Evolutionary conservation across 2,888 invertebrate species (phyloP).

Genomic region (Mycalesis mineus): DNA sequence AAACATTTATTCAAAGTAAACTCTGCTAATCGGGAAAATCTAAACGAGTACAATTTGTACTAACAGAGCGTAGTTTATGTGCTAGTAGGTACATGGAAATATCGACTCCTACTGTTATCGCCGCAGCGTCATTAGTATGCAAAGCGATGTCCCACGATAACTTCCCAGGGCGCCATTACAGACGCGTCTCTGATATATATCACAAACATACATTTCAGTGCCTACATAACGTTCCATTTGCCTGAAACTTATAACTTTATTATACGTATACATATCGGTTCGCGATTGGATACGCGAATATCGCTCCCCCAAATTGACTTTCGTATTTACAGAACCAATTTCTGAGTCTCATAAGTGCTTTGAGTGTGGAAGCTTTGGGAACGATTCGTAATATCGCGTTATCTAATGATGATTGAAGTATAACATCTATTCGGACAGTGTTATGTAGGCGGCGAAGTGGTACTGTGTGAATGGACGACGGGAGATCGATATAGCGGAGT

Average conservation of each 20-base stretch:
- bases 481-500: conserved; percentile 69
- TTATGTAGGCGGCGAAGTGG: conserved; percentile 68
- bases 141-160: conserved; percentile 57
- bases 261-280: not conserved
- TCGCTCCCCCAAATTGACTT: conserved; percentile 22
- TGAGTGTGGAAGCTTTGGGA: conserved; percentile 50
- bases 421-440: conserved; percentile 52
- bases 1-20: too few relatives aligned
- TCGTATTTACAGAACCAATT: conserved; percentile 43
- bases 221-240: conserved; percentile 9
- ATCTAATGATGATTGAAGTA: conserved; percentile 71
- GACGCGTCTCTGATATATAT: conserved; percentile 10
- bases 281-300: conserved; percentile 4
- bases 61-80: not conserved
- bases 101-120: conserved; percentile 39
- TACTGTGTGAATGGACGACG: conserved; percentile 65
- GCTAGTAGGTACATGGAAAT: conserved; percentile 19
- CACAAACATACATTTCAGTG: conserved; percentile 10
- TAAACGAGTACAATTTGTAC: too few relatives aligned
- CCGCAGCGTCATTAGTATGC: conserved; percentile 67
- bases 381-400: conserved; percentile 62
- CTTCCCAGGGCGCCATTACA: conserved; percentile 46
- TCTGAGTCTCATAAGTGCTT: conserved; percentile 52
- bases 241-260: conserved; percentile 5
- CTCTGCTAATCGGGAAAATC: too few relatives aligned